Conservation (phyloP, 2,888 invertebrate species). For the Diaphora mendica region DNA sequence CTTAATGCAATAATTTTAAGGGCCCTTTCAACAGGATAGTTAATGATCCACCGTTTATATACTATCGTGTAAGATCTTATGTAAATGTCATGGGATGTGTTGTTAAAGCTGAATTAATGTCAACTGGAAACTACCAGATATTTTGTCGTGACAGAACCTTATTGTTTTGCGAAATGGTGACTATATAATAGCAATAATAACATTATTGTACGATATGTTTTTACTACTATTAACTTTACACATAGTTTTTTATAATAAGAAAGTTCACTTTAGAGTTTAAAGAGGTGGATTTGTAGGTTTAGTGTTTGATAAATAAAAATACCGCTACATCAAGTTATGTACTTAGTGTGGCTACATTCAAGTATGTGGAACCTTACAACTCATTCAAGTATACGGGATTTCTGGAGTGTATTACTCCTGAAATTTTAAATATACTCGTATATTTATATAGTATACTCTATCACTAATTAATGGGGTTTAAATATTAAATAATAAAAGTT, state of each 20-base stretch:
- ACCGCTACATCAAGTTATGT: not conserved
- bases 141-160: not conserved
- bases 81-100: not conserved
- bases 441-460: too few relatives aligned
- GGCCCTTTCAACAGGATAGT: not conserved
- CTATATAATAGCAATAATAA: too few relatives aligned
- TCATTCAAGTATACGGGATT: too few relatives aligned
- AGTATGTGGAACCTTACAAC: not conserved
- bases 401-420: not conserved
- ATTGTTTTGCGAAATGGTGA: not conserved
- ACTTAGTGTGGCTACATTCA: too few relatives aligned
- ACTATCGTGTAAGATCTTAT: not conserved
- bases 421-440: too few relatives aligned
- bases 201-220: not conserved
- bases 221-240: too few relatives aligned
- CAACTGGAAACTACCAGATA: not conserved
- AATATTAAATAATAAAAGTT: too few relatives aligned
- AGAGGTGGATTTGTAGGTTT: not conserved
- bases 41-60: not conserved
- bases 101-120: not conserved
- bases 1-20: conserved; percentile 1
- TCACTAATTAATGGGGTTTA: too few relatives aligned
- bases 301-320: not conserved
- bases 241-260: not conserved
- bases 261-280: not conserved